Base-by-base conservation (phyloP, 2,888 invertebrate species). In the Drosophila neonasuta region DNA sequence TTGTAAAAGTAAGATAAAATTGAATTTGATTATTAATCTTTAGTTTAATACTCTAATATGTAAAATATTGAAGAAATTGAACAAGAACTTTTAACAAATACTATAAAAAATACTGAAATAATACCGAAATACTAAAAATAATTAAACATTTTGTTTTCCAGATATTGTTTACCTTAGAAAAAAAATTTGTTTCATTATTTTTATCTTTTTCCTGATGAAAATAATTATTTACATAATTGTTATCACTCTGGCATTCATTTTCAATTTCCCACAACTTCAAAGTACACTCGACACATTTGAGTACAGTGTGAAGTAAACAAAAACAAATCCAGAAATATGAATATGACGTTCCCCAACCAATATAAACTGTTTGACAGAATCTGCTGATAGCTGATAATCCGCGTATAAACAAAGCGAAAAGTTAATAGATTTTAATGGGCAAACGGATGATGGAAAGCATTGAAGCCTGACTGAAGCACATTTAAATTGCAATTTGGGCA, bases 381-480 rank as follows among this genome's bases (percentile, higher is more conserved):
- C 20, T 50, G 49, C 49, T 50, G 36, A 50, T 36, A 24, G 20
- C n/a, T 8, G 34, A n/a, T n/a, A 36, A 50, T 17, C 20, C 5
- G 0, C 29, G 13, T 9, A 42, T 42, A 54, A 17, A 13, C 11
- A 50, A n/a, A 68, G 20, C 45, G 2, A 13, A 46, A 48, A 32
- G 32, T 5, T 24, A 39, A 30, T 17, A 29, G 55, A 41, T 56
- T 17, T 36, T 36, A 6, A 11, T 11, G 34, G 11, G 34, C 39
- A 39, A 39, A 39, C 7, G 39, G 39, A 44, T 42, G 8, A 20
- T 24, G 24, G 24, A 24, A 41, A 17, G 34, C 51, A 55, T 20
- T 58, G 41, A 58, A 30, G 73, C 68, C 15, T 76, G 44, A 67
- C 46, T 61, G 41, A 58, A 44, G 48, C 17, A 20, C 13, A 6